Percentiles rank a stretch among this genome's conserved stretches.
phyloP scores from a whole-genome alignment of 2,113 vertebrate genomes.

The Solenodon paradoxus region DNA sequence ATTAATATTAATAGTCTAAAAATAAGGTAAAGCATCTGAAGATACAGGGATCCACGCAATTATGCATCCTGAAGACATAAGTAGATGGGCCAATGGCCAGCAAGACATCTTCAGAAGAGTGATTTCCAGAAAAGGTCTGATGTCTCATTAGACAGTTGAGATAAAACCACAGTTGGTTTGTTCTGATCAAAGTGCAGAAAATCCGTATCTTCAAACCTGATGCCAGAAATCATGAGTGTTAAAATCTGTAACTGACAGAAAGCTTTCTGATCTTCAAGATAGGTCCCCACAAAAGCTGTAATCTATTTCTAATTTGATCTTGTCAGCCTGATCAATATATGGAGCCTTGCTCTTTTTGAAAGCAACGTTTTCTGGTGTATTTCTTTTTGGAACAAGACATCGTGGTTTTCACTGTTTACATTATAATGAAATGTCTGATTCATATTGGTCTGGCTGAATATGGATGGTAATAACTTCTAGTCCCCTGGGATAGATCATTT shows the following conservation, averaged over 20 bases:
- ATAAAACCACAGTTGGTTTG: neutral
- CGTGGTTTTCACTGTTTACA: neutral
- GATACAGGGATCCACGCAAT: no score
- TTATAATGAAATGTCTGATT: neutral
- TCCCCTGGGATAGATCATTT: neutral
- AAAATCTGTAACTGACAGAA: neutral
- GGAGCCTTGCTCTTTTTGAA: neutral
- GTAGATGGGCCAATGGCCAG: neutral
- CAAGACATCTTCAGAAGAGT: neutral
- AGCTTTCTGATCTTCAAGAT: neutral
- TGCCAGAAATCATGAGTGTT: neutral
- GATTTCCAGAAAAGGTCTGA: neutral
- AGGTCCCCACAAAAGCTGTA: neutral
- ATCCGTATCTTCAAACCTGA: neutral
- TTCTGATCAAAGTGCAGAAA: constrained; percentile 6
- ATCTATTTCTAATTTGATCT: neutral
- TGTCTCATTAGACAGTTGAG: neutral
- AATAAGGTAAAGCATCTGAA: neutral
- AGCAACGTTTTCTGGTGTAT: neutral
- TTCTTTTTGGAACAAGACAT: neutral
- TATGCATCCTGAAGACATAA: neutral
- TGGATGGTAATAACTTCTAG: neutral
- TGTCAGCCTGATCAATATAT: neutral
- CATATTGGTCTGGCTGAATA: neutral
- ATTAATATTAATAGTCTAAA: neutral